Evolutionary conservation across 1,140 invertebrate genomes (phyloP).

Genomic region (Macrosteles quadrilineatus): DNA sequence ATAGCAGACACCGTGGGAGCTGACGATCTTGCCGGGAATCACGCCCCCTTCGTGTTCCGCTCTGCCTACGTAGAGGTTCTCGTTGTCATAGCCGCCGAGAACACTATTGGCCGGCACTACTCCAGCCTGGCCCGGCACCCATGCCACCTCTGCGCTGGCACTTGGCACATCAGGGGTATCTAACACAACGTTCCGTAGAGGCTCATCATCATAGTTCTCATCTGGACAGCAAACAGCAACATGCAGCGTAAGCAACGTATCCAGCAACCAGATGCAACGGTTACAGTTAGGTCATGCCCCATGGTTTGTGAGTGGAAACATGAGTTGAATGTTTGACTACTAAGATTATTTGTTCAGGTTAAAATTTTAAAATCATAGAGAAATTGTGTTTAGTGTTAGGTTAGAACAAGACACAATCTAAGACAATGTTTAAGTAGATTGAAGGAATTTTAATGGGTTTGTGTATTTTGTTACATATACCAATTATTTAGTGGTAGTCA

Average conservation of each 20-base stretch:
- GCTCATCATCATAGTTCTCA: slow-evolving; percentile 4
- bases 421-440: too few species aligned
- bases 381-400: too few species aligned
- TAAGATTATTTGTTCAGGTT: too few species aligned
- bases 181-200: slow-evolving; percentile 1
- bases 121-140: slow-evolving; percentile 66
- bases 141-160: slow-evolving; percentile 46
- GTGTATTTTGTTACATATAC: too few species aligned
- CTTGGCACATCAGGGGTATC: neutral
- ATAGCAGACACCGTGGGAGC: slow-evolving; percentile 71
- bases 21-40: slow-evolving; percentile 75
- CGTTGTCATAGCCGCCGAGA: slow-evolving; percentile 71
- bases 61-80: slow-evolving; percentile 71
- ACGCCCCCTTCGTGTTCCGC: slow-evolving; percentile 71
- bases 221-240: slow-evolving; percentile 5
- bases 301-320: too few species aligned
- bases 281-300: too few species aligned
- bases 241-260: slow-evolving; percentile 8
- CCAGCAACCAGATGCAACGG: too few species aligned
- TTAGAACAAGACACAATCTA: too few species aligned
- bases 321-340: too few species aligned
- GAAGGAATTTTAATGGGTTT: too few species aligned
- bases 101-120: slow-evolving; percentile 70
- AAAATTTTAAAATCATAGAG: too few species aligned
- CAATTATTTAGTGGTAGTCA: too few species aligned